Evolutionary conservation across 2,113 vertebrate genomes (phyloP).

Genomic region (Hemiscyllium ocellatum): DNA sequence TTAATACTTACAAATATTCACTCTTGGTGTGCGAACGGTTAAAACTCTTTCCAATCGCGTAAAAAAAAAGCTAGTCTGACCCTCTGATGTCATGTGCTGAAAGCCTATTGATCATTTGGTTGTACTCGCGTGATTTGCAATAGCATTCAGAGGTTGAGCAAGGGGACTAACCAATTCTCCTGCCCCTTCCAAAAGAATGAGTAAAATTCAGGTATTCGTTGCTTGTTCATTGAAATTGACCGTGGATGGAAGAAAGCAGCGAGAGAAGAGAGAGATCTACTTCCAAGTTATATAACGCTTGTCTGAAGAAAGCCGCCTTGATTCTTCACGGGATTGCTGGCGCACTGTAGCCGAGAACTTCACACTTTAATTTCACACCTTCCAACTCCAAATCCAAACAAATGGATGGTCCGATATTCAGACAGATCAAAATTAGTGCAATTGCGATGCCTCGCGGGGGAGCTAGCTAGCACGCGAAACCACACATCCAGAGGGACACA

Average conservation of each 20-base stretch:
- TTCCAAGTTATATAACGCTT: not conserved
- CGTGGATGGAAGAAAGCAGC: not conserved
- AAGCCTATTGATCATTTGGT: not conserved
- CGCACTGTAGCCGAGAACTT: not conserved
- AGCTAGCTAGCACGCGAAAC: not conserved
- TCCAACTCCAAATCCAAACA: slow-evolving; percentile 42
- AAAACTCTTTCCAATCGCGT: slow-evolving; percentile 11
- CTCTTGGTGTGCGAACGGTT: not conserved
- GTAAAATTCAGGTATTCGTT: not conserved
- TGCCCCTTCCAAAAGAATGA: not conserved
- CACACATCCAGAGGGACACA: not conserved
- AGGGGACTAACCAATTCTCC: not conserved
- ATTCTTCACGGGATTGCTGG: not conserved
- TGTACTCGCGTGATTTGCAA: not conserved
- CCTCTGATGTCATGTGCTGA: slow-evolving; percentile 3
- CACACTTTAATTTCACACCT: slow-evolving; percentile 43
- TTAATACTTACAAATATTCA: too few relatives aligned
- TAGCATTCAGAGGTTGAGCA: not conserved
- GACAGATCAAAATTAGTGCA: not conserved
- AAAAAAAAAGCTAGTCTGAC: slow-evolving; percentile 29
- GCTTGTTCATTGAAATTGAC: not conserved
- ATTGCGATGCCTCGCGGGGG: not conserved
- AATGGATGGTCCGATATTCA: slow-evolving; percentile 43
- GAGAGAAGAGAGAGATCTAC: not conserved
- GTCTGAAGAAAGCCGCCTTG: not conserved